A percentile compares a stretch with the other conserved stretches of the same genome.
These are phyloP conservation scores for Sialis lutaria DNA, from an alignment of 2,888 invertebrate species.

Conservation along the genomic window DNA sequence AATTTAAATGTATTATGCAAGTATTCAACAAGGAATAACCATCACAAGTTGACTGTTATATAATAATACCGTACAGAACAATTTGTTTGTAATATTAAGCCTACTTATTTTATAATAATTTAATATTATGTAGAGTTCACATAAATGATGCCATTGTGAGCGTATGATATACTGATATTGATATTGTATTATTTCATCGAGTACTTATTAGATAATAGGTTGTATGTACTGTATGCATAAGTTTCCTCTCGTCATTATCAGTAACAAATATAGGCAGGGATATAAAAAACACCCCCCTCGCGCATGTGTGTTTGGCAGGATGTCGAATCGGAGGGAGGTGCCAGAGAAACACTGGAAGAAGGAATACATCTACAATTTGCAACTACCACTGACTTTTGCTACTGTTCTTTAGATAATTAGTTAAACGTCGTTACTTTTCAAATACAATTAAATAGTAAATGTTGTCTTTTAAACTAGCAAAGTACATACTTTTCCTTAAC, in stretches of 20 bases:
- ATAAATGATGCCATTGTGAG: slow-evolving; percentile 4
- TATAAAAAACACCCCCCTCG: slow-evolving; percentile 6
- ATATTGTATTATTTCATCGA: slow-evolving; percentile 3
- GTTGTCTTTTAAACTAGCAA: slow-evolving; percentile 4
- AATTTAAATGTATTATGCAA: slow-evolving; percentile 1
- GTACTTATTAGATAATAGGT: slow-evolving; percentile 3
- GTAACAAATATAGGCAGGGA: slow-evolving; percentile 7
- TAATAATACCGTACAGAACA: slow-evolving; percentile 6
- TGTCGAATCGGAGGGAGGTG: slow-evolving; percentile 5
- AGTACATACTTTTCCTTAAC: neutral
- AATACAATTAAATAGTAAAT: slow-evolving; percentile 1
- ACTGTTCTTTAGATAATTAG: slow-evolving; percentile 4
- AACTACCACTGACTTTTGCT: slow-evolving; percentile 5
- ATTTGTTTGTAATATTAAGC: slow-evolving; percentile 5
- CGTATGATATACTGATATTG: slow-evolving; percentile 3
- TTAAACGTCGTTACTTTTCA: slow-evolving; percentile 5
- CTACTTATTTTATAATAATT: slow-evolving; percentile 3
- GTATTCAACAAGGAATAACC: slow-evolving; percentile 4
- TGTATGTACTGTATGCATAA: neutral
- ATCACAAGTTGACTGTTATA: slow-evolving; percentile 1
- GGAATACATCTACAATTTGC: slow-evolving; percentile 5
- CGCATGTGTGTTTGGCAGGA: slow-evolving; percentile 5
- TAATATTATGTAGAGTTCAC: neutral
- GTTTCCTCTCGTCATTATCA: slow-evolving; percentile 3
- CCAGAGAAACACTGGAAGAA: slow-evolving; percentile 4